A percentile compares a stretch with the other conserved stretches of the same genome.
Conservation (phyloP, 2,888 invertebrate species). For the Linyphia triangularis region DNA sequence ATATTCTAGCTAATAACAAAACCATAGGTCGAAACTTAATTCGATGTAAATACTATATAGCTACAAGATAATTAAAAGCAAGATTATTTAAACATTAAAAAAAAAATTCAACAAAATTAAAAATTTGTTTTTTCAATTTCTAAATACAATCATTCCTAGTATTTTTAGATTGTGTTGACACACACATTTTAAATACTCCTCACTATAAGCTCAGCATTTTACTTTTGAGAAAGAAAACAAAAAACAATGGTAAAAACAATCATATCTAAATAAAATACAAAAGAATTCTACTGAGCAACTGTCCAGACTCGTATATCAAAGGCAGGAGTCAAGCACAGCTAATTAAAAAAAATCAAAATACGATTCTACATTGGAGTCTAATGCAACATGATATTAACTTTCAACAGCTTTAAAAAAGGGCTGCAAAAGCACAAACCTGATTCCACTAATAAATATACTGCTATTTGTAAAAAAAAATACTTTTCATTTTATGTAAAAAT, state of each 20-base stretch:
- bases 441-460: no score
- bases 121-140: not conserved
- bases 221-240: not conserved
- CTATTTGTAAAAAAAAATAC: no score
- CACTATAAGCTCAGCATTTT: not conserved
- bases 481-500: no score
- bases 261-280: not conserved
- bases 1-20: no score
- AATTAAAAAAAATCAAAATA: no score
- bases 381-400: no score
- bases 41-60: not conserved
- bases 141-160: not conserved
- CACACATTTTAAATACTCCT: not conserved
- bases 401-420: no score
- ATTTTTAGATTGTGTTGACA: not conserved
- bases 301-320: not conserved
- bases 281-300: not conserved
- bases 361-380: no score
- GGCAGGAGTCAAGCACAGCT: not conserved
- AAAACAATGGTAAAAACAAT: not conserved
- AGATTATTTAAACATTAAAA: no score
- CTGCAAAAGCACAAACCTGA: no score
- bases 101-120: no score
- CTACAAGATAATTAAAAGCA: not conserved
- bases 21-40: no score